phyloP scores from a whole-genome alignment of 2,888 invertebrate genomes.

The Calliphora vomitoria region DNA sequence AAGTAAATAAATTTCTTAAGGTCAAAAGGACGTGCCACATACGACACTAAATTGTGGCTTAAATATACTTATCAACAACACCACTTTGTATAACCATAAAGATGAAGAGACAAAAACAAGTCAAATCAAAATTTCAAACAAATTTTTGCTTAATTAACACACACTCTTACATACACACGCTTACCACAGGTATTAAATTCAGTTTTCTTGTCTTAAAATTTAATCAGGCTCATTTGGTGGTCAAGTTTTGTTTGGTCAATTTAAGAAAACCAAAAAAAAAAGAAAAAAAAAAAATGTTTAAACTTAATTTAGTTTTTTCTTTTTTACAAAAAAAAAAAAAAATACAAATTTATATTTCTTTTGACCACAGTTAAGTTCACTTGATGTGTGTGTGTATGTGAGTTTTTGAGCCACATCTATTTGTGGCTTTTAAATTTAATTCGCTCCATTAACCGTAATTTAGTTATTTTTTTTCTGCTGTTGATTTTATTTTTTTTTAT shows the following conservation, averaged over 20 bases:
- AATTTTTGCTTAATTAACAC: conserved; percentile 59
- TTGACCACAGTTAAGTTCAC: conserved; percentile 50
- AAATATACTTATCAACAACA: conserved; percentile 81
- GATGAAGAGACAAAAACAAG: not conserved
- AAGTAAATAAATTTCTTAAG: conserved; percentile 75
- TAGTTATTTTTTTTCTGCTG: conserved; percentile 74
- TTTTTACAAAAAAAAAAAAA: conserved; percentile 3
- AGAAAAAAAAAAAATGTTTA: conserved; percentile 4
- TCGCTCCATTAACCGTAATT: conserved; percentile 84
- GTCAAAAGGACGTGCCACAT: conserved; percentile 83
- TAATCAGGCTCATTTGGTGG: conserved; percentile 84
- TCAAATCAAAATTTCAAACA: conserved; percentile 36
- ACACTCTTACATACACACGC: conserved; percentile 1
- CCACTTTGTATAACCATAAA: conserved; percentile 66
- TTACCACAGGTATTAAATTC: conserved; percentile 56
- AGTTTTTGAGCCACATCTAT: conserved; percentile 68
- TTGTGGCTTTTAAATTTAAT: conserved; percentile 78
- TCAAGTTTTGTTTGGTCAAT: conserved; percentile 75
- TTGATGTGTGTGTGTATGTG: conserved; percentile 39
- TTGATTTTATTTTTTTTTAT: no score
- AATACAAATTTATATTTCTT: conserved; percentile 51
- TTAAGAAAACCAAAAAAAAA: not conserved
- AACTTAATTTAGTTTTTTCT: conserved; percentile 60
- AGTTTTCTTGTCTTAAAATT: conserved; percentile 30
- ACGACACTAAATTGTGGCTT: conserved; percentile 81